These are phyloP conservation scores for Meriones psammophilus DNA, from an alignment of 2,797 vertebrate species.

Conservation along the genomic window DNA sequence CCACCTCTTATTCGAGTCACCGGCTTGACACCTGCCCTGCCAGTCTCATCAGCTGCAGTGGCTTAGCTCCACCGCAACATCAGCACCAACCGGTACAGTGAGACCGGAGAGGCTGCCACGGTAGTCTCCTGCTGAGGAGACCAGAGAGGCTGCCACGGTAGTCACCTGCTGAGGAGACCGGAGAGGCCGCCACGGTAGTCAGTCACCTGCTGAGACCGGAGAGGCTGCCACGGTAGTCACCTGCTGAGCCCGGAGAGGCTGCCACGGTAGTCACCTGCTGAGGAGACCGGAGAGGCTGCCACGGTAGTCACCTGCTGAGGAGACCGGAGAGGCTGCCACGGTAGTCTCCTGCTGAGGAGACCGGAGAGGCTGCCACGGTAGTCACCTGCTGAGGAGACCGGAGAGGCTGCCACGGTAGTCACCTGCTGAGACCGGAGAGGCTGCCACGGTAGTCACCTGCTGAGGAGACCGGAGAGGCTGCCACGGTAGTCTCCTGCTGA, in stretches of 20 bases:
- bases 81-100: neutral
- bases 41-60: neutral
- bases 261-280: neutral
- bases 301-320: neutral
- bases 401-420: neutral
- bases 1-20: too few species aligned
- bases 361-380: neutral
- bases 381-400: neutral
- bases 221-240: neutral
- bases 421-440: neutral
- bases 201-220: neutral
- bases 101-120: neutral
- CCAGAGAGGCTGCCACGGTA: neutral
- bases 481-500: neutral
- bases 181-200: neutral
- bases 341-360: neutral
- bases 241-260: neutral
- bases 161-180: neutral
- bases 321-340: neutral
- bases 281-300: neutral
- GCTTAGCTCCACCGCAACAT: neutral
- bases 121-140: neutral
- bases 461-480: neutral
- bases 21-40: neutral
- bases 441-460: neutral